Conservation (phyloP, 2,797 vertebrate species). For the Tangara arthus region DNA sequence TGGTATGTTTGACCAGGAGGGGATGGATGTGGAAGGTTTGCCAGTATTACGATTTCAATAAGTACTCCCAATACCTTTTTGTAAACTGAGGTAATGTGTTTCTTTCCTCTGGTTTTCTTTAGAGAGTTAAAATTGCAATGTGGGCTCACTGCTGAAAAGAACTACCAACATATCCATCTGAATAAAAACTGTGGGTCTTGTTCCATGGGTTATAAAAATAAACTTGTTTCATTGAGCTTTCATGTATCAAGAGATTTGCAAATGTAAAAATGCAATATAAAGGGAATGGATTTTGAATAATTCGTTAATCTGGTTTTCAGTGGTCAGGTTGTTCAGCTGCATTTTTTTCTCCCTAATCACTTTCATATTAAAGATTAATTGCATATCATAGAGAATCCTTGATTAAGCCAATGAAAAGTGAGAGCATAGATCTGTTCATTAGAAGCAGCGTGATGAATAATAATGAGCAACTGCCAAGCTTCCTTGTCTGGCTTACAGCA, state of each 20-base stretch:
- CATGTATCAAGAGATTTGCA: conserved; percentile 20
- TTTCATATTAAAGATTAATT: conserved; percentile 59
- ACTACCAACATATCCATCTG: not conserved
- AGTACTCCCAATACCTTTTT: not conserved
- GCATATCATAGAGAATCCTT: conserved; percentile 49
- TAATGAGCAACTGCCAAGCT: not conserved
- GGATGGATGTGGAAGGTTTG: not conserved
- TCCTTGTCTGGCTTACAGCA: not conserved
- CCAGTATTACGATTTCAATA: not conserved
- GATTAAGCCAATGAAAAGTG: conserved; percentile 57
- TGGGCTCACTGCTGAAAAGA: conserved; percentile 27
- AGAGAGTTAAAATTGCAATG: not conserved
- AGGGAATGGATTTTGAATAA: conserved; percentile 32
- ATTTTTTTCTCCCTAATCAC: conserved; percentile 39
- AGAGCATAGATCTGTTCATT: conserved; percentile 29
- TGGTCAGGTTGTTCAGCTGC: not conserved
- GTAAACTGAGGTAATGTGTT: not conserved
- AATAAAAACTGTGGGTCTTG: conserved; percentile 46
- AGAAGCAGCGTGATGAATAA: not conserved
- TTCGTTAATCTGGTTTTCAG: conserved; percentile 33
- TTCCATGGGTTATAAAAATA: conserved; percentile 32
- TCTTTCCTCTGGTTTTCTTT: not conserved
- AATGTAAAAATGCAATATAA: conserved; percentile 37
- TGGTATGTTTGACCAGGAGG: not conserved
- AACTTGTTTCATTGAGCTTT: conserved; percentile 37